phyloP scores from a whole-genome alignment of 1,140 invertebrate species.

The Pogonomyrmex barbatus region DNA sequence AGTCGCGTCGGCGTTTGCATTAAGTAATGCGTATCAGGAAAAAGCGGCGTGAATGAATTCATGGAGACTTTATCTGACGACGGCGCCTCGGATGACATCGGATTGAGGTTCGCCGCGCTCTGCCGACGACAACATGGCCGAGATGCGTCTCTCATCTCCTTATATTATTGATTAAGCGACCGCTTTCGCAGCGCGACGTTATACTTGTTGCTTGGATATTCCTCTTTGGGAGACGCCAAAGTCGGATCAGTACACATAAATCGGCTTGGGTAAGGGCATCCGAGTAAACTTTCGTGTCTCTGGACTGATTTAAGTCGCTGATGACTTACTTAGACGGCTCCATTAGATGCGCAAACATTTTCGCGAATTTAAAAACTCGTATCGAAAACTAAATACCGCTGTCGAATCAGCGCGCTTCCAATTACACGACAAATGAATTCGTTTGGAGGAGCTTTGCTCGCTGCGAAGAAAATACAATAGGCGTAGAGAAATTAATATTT shows the following conservation, averaged over 20 bases:
- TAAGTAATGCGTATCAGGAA: background rate
- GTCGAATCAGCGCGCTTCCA: background rate
- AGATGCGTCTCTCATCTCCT: background rate
- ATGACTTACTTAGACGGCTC: background rate
- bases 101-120: slow-evolving; percentile 18
- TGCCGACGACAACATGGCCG: background rate
- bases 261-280: background rate
- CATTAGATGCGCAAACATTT: slow-evolving; percentile 1
- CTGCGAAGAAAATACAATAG: background rate
- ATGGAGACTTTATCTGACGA: background rate
- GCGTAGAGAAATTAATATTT: slow-evolving; percentile 21
- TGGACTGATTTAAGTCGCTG: background rate
- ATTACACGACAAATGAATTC: slow-evolving; percentile 11
- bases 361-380: background rate
- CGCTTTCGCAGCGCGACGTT: background rate
- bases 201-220: slow-evolving; percentile 48
- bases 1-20: background rate
- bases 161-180: slow-evolving; percentile 50
- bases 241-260: background rate
- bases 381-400: background rate
- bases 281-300: slow-evolving; percentile 19
- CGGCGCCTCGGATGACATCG: no score
- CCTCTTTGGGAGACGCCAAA: background rate
- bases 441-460: background rate
- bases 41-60: slow-evolving; percentile 15